Percentiles rank a stretch among this genome's conserved stretches.
Evolutionary conservation across 2,888 invertebrate species (phyloP).

Genomic region (Ctenicera cuprea): DNA sequence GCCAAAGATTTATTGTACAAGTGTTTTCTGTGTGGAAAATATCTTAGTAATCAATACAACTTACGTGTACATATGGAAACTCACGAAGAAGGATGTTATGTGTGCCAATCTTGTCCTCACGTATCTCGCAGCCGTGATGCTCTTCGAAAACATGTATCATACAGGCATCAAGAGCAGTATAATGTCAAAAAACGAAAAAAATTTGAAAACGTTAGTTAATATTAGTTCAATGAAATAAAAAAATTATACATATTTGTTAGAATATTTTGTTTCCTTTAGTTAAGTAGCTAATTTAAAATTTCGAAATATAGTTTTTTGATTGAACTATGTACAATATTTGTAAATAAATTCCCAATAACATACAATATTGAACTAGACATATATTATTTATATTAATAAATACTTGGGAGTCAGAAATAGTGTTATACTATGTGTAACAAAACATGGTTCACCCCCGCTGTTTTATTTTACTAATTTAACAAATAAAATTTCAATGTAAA

Average conservation of each 20-base stretch:
- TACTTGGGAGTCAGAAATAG: too few relatives aligned
- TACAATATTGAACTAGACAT: too few relatives aligned
- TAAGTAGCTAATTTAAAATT: constrained; percentile 5
- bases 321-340: too few relatives aligned
- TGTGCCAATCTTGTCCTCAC: constrained; percentile 90
- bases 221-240: not conserved
- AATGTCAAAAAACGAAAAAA: constrained; percentile 72
- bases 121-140: constrained; percentile 92
- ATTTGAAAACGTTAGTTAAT: constrained; percentile 26
- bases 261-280: not conserved
- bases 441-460: too few relatives aligned
- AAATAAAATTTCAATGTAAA: too few relatives aligned
- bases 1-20: constrained; percentile 67
- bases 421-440: too few relatives aligned
- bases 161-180: constrained; percentile 82
- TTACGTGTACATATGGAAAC: constrained; percentile 93
- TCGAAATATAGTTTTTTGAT: not conserved
- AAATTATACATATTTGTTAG: not conserved
- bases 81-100: constrained; percentile 91
- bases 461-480: too few relatives aligned
- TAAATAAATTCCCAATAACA: too few relatives aligned
- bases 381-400: too few relatives aligned
- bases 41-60: constrained; percentile 93
- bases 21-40: constrained; percentile 91
- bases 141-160: constrained; percentile 91